Evolutionary conservation across 1,140 invertebrate genomes (phyloP), one percentile per base, ranked within the genome.

Genomic region (Aricia agestis): DNA sequence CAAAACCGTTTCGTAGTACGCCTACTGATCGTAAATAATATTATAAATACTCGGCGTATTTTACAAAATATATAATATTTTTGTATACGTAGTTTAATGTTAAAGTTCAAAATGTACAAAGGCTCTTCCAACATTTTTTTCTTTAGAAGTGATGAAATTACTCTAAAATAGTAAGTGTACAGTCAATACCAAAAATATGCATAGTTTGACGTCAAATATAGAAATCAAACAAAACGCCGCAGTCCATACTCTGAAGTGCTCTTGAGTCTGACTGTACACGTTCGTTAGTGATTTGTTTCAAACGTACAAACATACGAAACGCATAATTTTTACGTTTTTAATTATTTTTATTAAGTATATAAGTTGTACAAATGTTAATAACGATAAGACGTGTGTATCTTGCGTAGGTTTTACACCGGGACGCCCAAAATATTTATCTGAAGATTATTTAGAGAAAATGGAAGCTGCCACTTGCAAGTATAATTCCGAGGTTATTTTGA

Each of bases 1-100:
- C n/a, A n/a, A n/a, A n/a, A n/a, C n/a, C n/a, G n/a, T n/a, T n/a
- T n/a, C n/a, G n/a, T n/a, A n/a, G n/a, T n/a, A n/a, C n/a, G n/a
- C n/a, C n/a, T n/a, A n/a, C n/a, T n/a, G 25, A 45, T 58, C 42
- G 65, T 17, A 17, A 59, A 59, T 25, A 63, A 25, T 63, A 59
- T 25, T 59, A 59, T 59, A 63, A 57, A 69, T 42, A 69, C 25
- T 69, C 32, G 57, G 41, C 25, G 19, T 68, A 57, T 17, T 63
- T 36, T 65, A n/a, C n/a, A n/a, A 17, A 66, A 52, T 58, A 67
- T 71, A 67, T 71, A 52, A 52, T 52, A 71, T 71, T 71, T 67
- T 71, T 71, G 52, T 68, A 68, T 63, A 63, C 59, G 25, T 61
- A 61, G 59, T 61, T 63, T 63, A 63, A 63, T 63, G 9, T 19